Evolutionary conservation across 2,113 vertebrate species (phyloP).

Genomic region (Tonatia bakeri): DNA sequence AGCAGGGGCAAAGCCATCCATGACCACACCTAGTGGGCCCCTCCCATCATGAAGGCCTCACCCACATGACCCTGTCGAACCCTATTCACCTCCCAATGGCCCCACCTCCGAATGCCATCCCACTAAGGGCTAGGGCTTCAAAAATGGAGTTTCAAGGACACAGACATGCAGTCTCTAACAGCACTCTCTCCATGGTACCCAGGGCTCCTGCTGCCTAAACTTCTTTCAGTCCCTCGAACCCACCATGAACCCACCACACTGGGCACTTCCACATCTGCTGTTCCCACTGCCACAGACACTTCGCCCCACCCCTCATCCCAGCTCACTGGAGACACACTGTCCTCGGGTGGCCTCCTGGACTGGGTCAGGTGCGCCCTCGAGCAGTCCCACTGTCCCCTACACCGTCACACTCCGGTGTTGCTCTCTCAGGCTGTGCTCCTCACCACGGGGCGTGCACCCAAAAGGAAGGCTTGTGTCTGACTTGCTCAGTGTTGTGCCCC

Average conservation of each 20-base stretch:
- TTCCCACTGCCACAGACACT: neutral
- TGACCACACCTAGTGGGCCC: neutral
- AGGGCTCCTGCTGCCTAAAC: neutral
- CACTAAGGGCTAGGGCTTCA: neutral
- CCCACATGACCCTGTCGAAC: neutral
- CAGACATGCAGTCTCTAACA: neutral
- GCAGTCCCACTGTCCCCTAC: too few species aligned
- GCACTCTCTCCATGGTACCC: neutral
- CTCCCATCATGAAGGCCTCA: neutral
- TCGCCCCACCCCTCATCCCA: neutral
- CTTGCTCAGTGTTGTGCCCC: neutral
- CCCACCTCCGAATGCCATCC: neutral
- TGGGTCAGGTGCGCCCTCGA: neutral
- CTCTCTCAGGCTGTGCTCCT: too few species aligned
- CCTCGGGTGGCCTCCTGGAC: neutral
- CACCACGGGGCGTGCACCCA: accelerated
- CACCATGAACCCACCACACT: neutral
- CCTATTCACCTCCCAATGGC: neutral
- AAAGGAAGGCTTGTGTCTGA: neutral
- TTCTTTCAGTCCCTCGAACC: neutral
- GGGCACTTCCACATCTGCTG: neutral
- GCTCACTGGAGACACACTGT: neutral
- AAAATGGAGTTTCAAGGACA: neutral
- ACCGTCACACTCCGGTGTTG: too few species aligned
- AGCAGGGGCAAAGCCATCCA: neutral